phyloP scores from a whole-genome alignment of 2,888 invertebrate species.

The Ectemnius cavifrons region DNA sequence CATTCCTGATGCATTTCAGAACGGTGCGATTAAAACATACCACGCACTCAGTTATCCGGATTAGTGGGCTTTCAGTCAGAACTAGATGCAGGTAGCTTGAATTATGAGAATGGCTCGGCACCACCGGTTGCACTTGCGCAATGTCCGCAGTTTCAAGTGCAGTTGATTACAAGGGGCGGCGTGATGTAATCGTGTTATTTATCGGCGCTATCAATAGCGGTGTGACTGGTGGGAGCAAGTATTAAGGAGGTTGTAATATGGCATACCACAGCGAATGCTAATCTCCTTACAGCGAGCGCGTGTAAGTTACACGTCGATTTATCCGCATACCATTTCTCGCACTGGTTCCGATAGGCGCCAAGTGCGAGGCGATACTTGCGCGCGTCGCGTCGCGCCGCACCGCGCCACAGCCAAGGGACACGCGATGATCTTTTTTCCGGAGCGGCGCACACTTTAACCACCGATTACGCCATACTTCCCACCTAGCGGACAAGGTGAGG shows the following conservation, averaged over 20 bases:
- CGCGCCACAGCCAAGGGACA: not conserved
- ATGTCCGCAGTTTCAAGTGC: constrained; percentile 23
- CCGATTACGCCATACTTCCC: constrained; percentile 54
- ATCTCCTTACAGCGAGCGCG: constrained; percentile 44
- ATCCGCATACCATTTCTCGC: constrained; percentile 19
- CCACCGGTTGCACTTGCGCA: constrained; percentile 7
- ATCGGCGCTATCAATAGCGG: constrained; percentile 26
- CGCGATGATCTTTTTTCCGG: too few relatives aligned
- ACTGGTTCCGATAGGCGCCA: not conserved
- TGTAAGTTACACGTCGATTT: constrained; percentile 46
- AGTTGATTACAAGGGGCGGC: constrained; percentile 45
- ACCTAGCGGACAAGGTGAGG: constrained; percentile 34
- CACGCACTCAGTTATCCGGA: too few relatives aligned
- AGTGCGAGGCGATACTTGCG: not conserved
- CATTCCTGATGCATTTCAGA: not conserved
- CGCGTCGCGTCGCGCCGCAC: constrained; percentile 5
- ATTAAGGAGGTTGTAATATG: constrained; percentile 31
- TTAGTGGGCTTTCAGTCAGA: too few relatives aligned
- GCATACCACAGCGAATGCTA: constrained; percentile 36
- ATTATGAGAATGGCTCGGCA: too few relatives aligned
- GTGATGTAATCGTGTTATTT: constrained; percentile 51
- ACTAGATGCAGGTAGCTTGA: too few relatives aligned
- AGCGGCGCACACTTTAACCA: constrained; percentile 20
- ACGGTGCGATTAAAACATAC: constrained; percentile 36
- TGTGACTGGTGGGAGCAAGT: constrained; percentile 9